Evolutionary conservation across 2,113 vertebrate species (phyloP).

Genomic region (Nipponia nippon): DNA sequence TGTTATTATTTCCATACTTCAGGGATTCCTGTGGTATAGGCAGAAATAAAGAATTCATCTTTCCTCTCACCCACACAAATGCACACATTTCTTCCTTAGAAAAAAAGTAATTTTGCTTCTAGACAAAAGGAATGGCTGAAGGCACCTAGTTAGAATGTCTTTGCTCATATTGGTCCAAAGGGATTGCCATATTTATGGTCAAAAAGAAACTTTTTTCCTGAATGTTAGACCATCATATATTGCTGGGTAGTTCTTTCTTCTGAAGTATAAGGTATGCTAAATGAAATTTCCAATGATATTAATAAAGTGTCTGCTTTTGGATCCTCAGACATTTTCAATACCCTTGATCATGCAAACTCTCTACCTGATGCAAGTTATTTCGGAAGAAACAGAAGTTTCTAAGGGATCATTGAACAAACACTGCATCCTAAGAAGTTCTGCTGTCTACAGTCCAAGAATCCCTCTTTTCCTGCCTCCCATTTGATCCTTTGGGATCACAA

Average conservation of each 20-base stretch:
- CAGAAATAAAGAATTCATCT: neutral
- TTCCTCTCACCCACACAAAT: neutral
- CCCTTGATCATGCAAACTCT: neutral
- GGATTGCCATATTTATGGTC: neutral
- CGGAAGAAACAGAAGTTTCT: neutral
- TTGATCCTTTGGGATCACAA: neutral
- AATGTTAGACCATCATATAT: neutral
- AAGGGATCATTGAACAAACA: neutral
- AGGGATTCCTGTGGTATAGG: neutral
- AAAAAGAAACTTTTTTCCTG: neutral
- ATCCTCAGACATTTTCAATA: neutral
- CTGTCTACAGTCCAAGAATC: neutral
- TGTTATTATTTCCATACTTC: neutral
- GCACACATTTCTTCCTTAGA: neutral
- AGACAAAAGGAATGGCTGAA: neutral
- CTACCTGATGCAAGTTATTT: neutral
- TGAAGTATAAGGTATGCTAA: neutral
- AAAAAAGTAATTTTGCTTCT: neutral
- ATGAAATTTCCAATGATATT: neutral
- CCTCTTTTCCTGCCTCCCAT: neutral
- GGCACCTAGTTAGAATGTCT: neutral
- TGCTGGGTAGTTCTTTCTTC: neutral
- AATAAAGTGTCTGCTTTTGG: neutral
- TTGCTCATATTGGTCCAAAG: neutral
- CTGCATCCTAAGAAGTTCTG: neutral